These are phyloP conservation scores for Oophaga pumilio DNA, from an alignment of 2,113 vertebrate species.

Conservation along the genomic window DNA sequence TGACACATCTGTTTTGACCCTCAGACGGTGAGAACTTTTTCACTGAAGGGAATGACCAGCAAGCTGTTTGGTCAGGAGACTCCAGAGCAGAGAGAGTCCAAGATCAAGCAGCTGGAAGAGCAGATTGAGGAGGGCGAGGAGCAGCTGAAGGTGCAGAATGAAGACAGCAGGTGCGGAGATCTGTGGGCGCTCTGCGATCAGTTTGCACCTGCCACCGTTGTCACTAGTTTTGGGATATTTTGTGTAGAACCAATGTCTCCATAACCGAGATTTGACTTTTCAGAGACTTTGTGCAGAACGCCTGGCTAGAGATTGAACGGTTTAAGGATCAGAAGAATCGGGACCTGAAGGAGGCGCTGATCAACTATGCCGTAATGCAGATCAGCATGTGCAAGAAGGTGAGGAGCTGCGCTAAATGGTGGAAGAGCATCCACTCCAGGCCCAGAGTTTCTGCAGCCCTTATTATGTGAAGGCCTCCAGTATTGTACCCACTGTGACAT, in stretches of 20 bases:
- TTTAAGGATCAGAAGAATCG: conserved; percentile 95
- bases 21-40: conserved; percentile 91
- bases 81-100: conserved; percentile 89
- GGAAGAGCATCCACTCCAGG: no score
- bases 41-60: conserved; percentile 93
- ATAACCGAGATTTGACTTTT: conserved; percentile 60
- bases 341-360: conserved; percentile 91
- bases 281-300: conserved; percentile 90
- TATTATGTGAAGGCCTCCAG: no score
- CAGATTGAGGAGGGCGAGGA: conserved; percentile 90
- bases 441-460: no score
- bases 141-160: conserved; percentile 82
- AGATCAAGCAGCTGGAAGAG: conserved; percentile 87
- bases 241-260: conserved; percentile 71
- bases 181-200: conserved; percentile 41
- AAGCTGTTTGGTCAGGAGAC: conserved; percentile 96
- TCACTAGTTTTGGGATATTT: conserved; percentile 81
- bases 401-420: background rate
- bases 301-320: conserved; percentile 91
- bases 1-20: conserved; percentile 49
- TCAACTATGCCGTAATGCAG: conserved; percentile 96
- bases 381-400: conserved; percentile 99
- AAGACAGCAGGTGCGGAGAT: conserved; percentile 84
- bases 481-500: no score
- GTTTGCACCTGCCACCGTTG: background rate